Base-by-base conservation (phyloP, 2,797 vertebrate genomes). In the Micropoecilia bifurca region DNA sequence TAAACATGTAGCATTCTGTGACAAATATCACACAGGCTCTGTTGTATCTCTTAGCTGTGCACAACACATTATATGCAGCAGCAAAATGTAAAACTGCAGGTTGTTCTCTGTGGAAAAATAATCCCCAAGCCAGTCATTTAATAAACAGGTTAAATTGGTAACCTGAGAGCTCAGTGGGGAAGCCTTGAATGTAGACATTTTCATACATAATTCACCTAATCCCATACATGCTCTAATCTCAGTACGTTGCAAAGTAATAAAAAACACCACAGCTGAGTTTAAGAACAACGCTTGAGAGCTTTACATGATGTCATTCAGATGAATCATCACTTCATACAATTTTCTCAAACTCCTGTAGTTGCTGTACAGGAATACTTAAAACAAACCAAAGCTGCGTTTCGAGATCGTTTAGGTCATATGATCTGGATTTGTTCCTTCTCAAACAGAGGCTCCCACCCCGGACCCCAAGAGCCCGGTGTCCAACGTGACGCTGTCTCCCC, bases 401-500 rank as follows among this genome's bases (percentile, higher is more conserved):
- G 16, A 2, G 3, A 30, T 22, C 59, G 6, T 59, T 45, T 4
- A 45, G 10, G 1, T 39, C 0, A 25, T 41, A 41, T 41, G 25
- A 68, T 41, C 6, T 20, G 36, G 0, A 22, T 73, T 48, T 6
- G 0, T 25, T 9, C 36, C 8, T 68, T 72, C 47, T 39, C n/a
- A 0, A 39, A 30, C 91, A 96, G 95, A 95, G 88, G 75, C 82
- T 63, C 93, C 94, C 22, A 95, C 95, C 28, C 77, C 73, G 1
- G 95, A 95, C 76, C 91, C 94, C 8, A 92, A 53, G 79, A 88
- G 78, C 76, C 68, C 82, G 0, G 25, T 39, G 2, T 68, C 90
- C 82, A 95, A 94, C 68, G 76, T 90, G 77, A 96, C 95, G 0
- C 77, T 94, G 8, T 89, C 94, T 1, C 93, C 92, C 0, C 83